A percentile compares a stretch with the other conserved stretches of the same genome.
Conservation (phyloP, 2,797 vertebrate genomes). For the Eulemur mongoz region DNA sequence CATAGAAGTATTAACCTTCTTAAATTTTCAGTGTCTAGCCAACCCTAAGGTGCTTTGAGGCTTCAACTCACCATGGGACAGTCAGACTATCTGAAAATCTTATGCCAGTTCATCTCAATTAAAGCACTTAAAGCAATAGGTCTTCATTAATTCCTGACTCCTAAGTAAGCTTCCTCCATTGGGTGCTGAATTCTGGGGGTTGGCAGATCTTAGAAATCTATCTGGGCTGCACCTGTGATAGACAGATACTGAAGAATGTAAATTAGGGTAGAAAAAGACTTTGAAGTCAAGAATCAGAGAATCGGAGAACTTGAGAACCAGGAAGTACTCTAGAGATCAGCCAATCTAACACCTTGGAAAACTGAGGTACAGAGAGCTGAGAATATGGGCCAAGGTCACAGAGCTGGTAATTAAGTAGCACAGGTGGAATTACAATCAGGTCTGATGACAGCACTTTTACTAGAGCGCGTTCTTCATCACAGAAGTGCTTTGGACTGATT, state of each 20-base stretch:
- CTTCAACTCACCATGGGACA: neutral
- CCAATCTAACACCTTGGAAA: neutral
- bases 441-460: neutral
- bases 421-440: neutral
- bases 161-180: neutral
- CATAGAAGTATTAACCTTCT: neutral
- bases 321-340: neutral
- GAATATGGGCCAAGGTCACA: neutral
- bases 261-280: conserved; percentile 35
- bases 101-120: neutral
- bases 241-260: neutral
- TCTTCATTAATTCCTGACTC: conserved; percentile 16
- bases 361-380: neutral
- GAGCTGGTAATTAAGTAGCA: conserved; percentile 15
- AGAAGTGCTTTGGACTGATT: conserved; percentile 13
- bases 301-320: neutral
- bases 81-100: neutral
- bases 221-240: neutral
- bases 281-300: conserved; percentile 35
- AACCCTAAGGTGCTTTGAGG: neutral
- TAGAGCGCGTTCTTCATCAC: neutral
- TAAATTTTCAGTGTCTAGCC: neutral
- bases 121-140: neutral
- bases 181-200: neutral
- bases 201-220: conserved; percentile 37